Percentiles rank a stretch among this genome's conserved stretches.
Evolutionary conservation across 2,888 invertebrate genomes (phyloP).

Genomic region (Drosophila subquinaria): DNA sequence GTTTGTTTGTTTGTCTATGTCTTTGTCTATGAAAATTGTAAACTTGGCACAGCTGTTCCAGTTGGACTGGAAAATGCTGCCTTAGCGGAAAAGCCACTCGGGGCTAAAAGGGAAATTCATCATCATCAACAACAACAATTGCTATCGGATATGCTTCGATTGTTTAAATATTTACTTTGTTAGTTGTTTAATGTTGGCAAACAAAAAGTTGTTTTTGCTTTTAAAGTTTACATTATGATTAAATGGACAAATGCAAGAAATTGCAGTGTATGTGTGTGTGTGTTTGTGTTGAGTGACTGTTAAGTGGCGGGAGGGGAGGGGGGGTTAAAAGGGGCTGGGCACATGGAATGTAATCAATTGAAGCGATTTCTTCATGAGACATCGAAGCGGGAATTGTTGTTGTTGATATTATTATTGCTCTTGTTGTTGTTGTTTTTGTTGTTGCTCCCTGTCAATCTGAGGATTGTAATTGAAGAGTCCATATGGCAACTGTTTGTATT

Average conservation of each 20-base stretch:
- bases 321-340: not conserved
- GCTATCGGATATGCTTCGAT: constrained; percentile 38
- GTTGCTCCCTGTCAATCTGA: constrained; percentile 27
- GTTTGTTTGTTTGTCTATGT: constrained; percentile 13
- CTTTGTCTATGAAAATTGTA: constrained; percentile 31
- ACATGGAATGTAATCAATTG: constrained; percentile 31
- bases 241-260: constrained; percentile 56
- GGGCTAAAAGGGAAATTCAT: constrained; percentile 24
- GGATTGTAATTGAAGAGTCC: constrained; percentile 19
- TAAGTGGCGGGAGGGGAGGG: not conserved
- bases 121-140: constrained; percentile 21
- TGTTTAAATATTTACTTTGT: constrained; percentile 64
- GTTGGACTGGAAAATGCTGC: constrained; percentile 36
- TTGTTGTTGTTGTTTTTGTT: constrained; percentile 13
- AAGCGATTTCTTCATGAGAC: constrained; percentile 35
- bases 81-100: constrained; percentile 27
- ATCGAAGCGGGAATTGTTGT: constrained; percentile 10
- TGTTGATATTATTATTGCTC: constrained; percentile 5
- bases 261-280: constrained; percentile 27
- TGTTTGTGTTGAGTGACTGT: constrained; percentile 21
- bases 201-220: constrained; percentile 28
- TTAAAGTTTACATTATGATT: constrained; percentile 50
- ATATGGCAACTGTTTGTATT: constrained; percentile 37
- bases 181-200: constrained; percentile 37
- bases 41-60: constrained; percentile 56